A percentile compares a stretch with the other conserved stretches of the same genome.
phyloP scores from a whole-genome alignment of 2,888 invertebrate species.

The Lottia gigantea region DNA sequence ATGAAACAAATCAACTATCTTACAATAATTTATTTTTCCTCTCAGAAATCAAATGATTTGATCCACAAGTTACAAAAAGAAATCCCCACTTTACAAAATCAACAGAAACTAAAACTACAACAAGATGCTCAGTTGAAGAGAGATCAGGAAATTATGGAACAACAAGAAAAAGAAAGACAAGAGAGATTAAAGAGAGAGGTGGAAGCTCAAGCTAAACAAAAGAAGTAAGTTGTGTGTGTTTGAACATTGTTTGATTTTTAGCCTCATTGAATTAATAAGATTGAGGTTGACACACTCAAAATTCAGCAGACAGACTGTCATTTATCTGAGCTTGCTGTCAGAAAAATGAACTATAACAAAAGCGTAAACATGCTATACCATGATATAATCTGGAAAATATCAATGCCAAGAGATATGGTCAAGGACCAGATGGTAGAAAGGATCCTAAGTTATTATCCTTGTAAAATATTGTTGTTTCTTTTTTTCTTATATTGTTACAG shows the following conservation, averaged over 20 bases:
- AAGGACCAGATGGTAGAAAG: too few relatives aligned
- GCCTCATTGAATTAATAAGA: conserved; percentile 38
- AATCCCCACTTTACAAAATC: conserved; percentile 21
- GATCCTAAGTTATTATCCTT: too few relatives aligned
- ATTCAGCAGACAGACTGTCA: not conserved
- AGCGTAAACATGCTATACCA: too few relatives aligned
- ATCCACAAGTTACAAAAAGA: conserved; percentile 41
- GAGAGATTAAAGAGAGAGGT: conserved; percentile 37
- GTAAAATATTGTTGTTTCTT: too few relatives aligned
- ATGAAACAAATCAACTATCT: not conserved
- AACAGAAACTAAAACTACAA: conserved; percentile 39
- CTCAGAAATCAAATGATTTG: conserved; percentile 39
- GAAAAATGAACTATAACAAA: too few relatives aligned
- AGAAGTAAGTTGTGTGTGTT: not conserved
- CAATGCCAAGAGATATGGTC: too few relatives aligned
- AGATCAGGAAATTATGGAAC: conserved; percentile 36
- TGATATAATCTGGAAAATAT: too few relatives aligned
- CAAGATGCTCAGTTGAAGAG: conserved; percentile 26
- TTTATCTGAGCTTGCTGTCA: too few relatives aligned
- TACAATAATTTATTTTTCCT: conserved; percentile 15
- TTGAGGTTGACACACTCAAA: conserved; percentile 11
- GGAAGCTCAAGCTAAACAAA: conserved; percentile 33
- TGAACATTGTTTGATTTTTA: conserved; percentile 12
- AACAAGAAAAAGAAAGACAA: conserved; percentile 41
- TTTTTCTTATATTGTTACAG: too few relatives aligned